Evolutionary conservation across 2,888 invertebrate species (phyloP), one percentile per base, ranked within the genome.

Genomic region (Phaonia tiefii): DNA sequence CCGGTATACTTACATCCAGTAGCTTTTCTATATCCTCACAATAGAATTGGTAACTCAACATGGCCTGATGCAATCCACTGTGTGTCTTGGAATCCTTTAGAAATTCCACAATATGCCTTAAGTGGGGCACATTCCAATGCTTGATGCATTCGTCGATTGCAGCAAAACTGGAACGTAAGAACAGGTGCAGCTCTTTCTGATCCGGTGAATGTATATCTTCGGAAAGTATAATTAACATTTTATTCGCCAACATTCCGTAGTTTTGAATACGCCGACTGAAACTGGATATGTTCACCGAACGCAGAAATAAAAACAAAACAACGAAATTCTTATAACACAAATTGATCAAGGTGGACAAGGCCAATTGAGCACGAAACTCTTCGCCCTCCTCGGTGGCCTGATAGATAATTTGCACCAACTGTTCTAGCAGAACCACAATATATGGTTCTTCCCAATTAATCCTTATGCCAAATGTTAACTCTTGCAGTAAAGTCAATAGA

Each of bases 391-490:
- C 76, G 0, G 80, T 66, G 0, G 83, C 77, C 1, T 92, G 92
- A 11, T 92, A 92, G 63, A 95, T 92, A 92, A 94, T 94, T 31
- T 93, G 92, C 0, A 94, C 93, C 0, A 96, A 89, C 20, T 93
- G 93, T 73, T 93, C 92, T 89, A 96, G 93, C 10, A 96, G 90
- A 80, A 93, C 92, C 0, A 93, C 90, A 51, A 96, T 91, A 88
- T 96, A 94, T 0, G 95, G 94, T 86, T 96, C 95, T 88, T 95
- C 95, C 95, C 96, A 96, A 7, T 93, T 93, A 26, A 96, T 95
- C 87, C 93, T 94, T 17, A 96, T 94, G 31, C 96, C 96, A 85
- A 95, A 95, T 0, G 96, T 95, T 77, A 96, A 91, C 86, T 95
- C 95, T 92, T 95, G 91, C 31, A 90, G 66, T 22, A 90, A 84